A percentile compares a stretch with the other conserved stretches of the same genome.
Conservation (phyloP, 2,797 vertebrate species). For the Karalla daura region DNA sequence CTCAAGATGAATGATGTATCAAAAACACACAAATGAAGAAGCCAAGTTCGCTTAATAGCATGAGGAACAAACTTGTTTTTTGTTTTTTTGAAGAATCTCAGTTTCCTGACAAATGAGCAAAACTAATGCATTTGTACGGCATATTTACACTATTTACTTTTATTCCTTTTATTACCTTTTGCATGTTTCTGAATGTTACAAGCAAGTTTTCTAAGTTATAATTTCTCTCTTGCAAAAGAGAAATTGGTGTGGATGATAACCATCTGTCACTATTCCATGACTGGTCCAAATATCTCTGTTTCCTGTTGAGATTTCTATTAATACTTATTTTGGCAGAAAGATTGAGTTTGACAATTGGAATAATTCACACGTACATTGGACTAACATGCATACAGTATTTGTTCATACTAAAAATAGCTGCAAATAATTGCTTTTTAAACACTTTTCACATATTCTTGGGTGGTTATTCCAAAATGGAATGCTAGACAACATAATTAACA, state of each 20-base stretch:
- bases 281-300: constrained; percentile 7
- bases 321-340: constrained; percentile 15
- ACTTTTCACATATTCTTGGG: constrained; percentile 31
- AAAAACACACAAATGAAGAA: constrained; percentile 29
- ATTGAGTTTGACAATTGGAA: constrained; percentile 17
- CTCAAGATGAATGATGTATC: constrained; percentile 35
- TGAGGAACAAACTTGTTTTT: no score
- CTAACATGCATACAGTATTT: neutral
- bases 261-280: neutral
- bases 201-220: neutral
- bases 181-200: neutral
- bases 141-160: no score
- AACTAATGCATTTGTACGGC: no score
- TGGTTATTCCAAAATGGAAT: constrained; percentile 20
- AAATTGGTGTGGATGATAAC: constrained; percentile 1
- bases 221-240: neutral
- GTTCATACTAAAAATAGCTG: constrained; percentile 16
- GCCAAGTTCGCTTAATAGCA: constrained; percentile 5
- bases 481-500: constrained; percentile 7
- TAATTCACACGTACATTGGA: constrained; percentile 40
- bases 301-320: constrained; percentile 9
- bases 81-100: constrained; percentile 1
- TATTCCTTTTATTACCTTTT: no score
- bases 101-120: no score
- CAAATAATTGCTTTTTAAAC: neutral